Evolutionary conservation across 2,113 vertebrate species (phyloP), one percentile per base, ranked within the genome.

Genomic region (Perognathus longimembris): DNA sequence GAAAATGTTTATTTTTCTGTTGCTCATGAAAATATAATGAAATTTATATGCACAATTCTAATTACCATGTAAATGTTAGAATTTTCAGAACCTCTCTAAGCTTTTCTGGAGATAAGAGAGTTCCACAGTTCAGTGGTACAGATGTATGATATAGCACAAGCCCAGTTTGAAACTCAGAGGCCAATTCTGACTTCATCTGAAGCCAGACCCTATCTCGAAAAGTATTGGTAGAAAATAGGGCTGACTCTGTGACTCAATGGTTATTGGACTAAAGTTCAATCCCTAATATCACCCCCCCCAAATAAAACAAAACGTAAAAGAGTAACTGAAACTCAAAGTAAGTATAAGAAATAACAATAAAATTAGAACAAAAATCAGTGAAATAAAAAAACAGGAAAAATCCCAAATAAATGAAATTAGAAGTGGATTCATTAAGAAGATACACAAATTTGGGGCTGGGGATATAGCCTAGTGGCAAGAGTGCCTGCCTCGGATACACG

Each of bases 1-100:
- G n/a, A 17, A 91, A 94, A 89, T 63, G 9, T 67, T 64, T 24
- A 59, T 38, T 85, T 93, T 93, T 63, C 34, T 85, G 63, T 14
- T 42, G 2, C 15, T 24, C 82, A 61, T 66, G n/a, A 93, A 93
- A 90, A 66, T 28, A 82, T 70, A 79, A 94, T 61, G 17, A 15
- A 67, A 88, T 74, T 28, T 54, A 85, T 79, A 34, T 42, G 38
- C 26, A 86, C 74, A 42, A 81, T 81, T 89, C 7, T n/a, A 92
- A 85, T 70, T 57, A 83, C 21, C 5, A 61, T 75, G 3, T 83
- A 42, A 88, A 83, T n/a, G 21, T 80, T 21, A 79, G 45, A 64
- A 67, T 15, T 45, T 86, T 75, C 20, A 45, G 71, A 34, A 36
- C 5, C 40, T 57, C 34, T 7, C 5, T 78, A 34, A 28, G 2